Evolutionary conservation across 2,888 invertebrate species (phyloP), one percentile per base, ranked within the genome.

Genomic region (Pomacea canaliculata): DNA sequence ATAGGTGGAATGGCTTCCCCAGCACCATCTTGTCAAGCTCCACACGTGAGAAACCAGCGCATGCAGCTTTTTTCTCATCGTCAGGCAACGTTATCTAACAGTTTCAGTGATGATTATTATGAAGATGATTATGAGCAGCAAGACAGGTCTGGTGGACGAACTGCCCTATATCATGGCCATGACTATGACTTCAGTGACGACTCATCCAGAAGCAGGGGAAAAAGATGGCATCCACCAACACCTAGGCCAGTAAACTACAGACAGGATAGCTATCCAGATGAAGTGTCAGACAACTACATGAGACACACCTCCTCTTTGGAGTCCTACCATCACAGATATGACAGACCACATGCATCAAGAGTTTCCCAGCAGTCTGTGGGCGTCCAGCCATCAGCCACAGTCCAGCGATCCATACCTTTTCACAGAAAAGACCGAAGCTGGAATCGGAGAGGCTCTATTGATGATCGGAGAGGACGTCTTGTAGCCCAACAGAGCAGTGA

Each of bases 231-330:
- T 5, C 74, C 68, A 3, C 74, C 74, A 9, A 8, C 56, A 12
- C 60, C n/a, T 13, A 69, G 66, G n/a, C 73, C 73, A 4, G n/a
- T 66, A 56, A 60, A 66, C n/a, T 65, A 73, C 73, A 67, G 74
- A 49, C 74, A 69, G 27, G 74, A 68, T 62, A 69, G 68, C 49
- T 69, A 62, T 62, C 56, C 62, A 10, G 73, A 73, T 12, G 73
- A 73, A n/a, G 23, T n/a, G 46, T 73, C 73, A 13, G 73, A 73
- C 48, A 59, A 59, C 46, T 67, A 67, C 16, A 66, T 67, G 18
- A 67, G 73, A 23, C 63, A 2, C 69, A 74, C 69, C 74, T 69
- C 68, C 37, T 74, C 74, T n/a, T 74, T 68, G n/a, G 56, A 37
- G 37, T 74, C 74, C 60, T 74, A 68, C 23, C 74, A 59, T 56